Evolutionary conservation across 1,140 invertebrate genomes (phyloP).

Genomic region (Frieseomelitta varia): DNA sequence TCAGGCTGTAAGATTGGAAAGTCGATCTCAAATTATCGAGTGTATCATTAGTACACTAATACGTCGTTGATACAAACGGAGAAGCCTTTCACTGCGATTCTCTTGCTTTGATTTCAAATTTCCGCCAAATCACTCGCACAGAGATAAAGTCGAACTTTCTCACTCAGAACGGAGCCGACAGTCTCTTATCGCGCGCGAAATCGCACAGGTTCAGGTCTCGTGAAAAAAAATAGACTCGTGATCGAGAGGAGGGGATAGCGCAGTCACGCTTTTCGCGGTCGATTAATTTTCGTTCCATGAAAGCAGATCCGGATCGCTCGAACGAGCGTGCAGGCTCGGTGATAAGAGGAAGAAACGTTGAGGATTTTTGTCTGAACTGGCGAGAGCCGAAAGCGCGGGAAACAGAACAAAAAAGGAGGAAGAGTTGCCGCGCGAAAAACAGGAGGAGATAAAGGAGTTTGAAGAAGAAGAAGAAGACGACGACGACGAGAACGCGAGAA

Average conservation of each 20-base stretch:
- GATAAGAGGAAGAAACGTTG: conserved; percentile 27
- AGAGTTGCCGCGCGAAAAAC: conserved; percentile 14
- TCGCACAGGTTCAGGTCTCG: neutral
- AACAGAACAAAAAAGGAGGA: conserved; percentile 1
- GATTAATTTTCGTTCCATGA: neutral
- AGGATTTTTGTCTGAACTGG: conserved; percentile 33
- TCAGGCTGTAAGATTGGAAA: no score
- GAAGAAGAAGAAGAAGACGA: neutral
- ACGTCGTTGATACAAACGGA: neutral
- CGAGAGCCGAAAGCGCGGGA: neutral
- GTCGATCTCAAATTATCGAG: no score
- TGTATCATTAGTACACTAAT: no score
- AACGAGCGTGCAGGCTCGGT: neutral
- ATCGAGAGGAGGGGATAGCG: neutral
- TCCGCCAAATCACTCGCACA: neutral
- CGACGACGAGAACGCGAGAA: neutral
- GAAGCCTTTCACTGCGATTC: neutral
- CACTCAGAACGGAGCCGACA: no score
- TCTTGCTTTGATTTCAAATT: neutral
- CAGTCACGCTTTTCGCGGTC: neutral
- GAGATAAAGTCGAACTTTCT: neutral
- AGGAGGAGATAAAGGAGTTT: conserved; percentile 22
- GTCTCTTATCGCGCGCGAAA: no score
- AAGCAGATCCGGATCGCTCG: neutral
- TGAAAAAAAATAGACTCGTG: neutral